Evolutionary conservation across 2,888 invertebrate genomes (phyloP), one percentile per base, ranked within the genome.

Genomic region (Blomia tropicalis): DNA sequence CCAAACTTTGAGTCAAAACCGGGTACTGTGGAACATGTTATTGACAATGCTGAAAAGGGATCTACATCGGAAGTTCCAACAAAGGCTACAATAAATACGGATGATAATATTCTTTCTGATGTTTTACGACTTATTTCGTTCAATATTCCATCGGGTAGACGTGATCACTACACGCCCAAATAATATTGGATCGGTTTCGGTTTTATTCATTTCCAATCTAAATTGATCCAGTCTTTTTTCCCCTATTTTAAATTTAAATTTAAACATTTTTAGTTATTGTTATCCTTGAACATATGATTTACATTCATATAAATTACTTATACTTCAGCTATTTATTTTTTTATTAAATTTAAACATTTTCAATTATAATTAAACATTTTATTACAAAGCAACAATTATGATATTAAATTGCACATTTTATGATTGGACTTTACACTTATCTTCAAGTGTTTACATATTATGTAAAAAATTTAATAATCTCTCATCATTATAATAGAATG

Each of bases 111-210:
- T 4, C 56, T 62, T 2, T 23, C n/a, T 11, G 62, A 62, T 43
- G 62, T 62, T 4, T 14, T 62, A 11, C 54, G 62, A 43, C 60
- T 60, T 4, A 60, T 60, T 2, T 25, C 51, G 23, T 47, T 47
- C 23, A 60, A 60, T 11, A 47, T 47, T 47, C 51, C 51, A 25
- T 47, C 51, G 7, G 51, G 51, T 27, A 14, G 41, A n/a, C 14
- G 41, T 17, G 41, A 41, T 36, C 36, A 36, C 7, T 36, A 11
- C 36, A 36, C 36, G 7, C 36, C 36, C 36, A 36, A 47, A 47
- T 47, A 47, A 47, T n/a, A 14, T 7, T n/a, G 23, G n/a, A n/a
- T 14, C 27, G 7, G 14, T 19, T 27, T 47, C 51, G n/a, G n/a
- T 41, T 41, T 41, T 41, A 41, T 17, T 41, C 14, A 17, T 41